These are phyloP conservation scores for Spinibarbus caldwelli DNA, from an alignment of 2,797 vertebrate genomes.

Conservation along the genomic window DNA sequence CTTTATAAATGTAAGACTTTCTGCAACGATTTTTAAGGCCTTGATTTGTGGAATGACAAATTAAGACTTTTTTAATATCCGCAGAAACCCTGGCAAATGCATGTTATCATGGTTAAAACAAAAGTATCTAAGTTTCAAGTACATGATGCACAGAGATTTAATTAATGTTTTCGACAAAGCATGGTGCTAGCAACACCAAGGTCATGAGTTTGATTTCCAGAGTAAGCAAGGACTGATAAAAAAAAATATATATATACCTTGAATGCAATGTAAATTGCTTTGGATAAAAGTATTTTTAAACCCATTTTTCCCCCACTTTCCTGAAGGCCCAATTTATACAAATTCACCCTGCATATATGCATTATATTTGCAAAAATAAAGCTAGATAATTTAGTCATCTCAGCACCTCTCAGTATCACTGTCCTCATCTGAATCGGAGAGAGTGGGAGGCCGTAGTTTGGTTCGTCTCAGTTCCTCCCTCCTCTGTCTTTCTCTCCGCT, in stretches of 20 bases:
- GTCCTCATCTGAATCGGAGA: conserved; percentile 55
- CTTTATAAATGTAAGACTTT: not conserved
- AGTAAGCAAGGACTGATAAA: too few relatives aligned
- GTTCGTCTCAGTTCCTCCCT: conserved; percentile 49
- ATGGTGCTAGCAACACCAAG: too few relatives aligned
- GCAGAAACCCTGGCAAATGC: not conserved
- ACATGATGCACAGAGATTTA: not conserved
- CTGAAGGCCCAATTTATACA: not conserved
- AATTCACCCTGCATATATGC: not conserved
- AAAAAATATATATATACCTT: not conserved
- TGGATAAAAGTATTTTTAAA: not conserved
- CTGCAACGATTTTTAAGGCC: too few relatives aligned
- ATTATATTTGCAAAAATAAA: not conserved
- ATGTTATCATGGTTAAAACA: not conserved
- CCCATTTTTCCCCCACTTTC: not conserved
- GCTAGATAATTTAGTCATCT: not conserved
- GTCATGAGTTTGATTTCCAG: too few relatives aligned
- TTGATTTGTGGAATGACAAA: not conserved
- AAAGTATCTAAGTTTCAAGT: not conserved
- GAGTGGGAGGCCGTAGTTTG: conserved; percentile 63
- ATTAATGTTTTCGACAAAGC: not conserved
- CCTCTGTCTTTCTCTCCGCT: conserved; percentile 56
- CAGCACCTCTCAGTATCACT: conserved; percentile 52
- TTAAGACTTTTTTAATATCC: not conserved
- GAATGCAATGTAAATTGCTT: not conserved